These are phyloP conservation scores for Drosophila nr. fundita DNA, from an alignment of 2,888 invertebrate genomes.

Conservation along the genomic window DNA sequence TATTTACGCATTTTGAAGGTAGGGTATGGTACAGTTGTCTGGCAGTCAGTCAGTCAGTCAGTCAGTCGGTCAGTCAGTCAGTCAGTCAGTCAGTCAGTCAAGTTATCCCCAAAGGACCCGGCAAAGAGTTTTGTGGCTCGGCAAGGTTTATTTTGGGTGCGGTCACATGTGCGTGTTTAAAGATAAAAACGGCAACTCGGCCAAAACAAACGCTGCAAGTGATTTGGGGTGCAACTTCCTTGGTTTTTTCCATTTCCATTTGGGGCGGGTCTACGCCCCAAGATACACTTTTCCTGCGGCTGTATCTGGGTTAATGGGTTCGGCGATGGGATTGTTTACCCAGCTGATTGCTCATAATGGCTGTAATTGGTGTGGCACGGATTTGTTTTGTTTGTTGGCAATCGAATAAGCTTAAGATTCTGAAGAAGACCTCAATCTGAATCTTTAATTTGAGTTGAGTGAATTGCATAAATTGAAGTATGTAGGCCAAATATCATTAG, in stretches of 20 bases:
- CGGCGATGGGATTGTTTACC: slow-evolving; percentile 56
- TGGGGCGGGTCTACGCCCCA: slow-evolving; percentile 12
- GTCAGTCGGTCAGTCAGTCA: slow-evolving; percentile 31
- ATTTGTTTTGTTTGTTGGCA: slow-evolving; percentile 48
- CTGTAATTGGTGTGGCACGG: slow-evolving; percentile 42
- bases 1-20: neutral
- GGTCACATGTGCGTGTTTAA: slow-evolving; percentile 44
- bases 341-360: slow-evolving; percentile 47
- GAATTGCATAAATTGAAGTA: neutral
- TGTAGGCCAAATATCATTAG: neutral
- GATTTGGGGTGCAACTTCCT: slow-evolving; percentile 42
- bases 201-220: slow-evolving; percentile 35
- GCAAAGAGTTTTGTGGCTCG: slow-evolving; percentile 9
- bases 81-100: slow-evolving; percentile 29
- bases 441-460: neutral
- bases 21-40: neutral
- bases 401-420: slow-evolving; percentile 19
- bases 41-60: slow-evolving; percentile 41
- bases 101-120: slow-evolving; percentile 14
- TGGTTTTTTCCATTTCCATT: neutral
- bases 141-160: slow-evolving; percentile 48
- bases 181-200: slow-evolving; percentile 14
- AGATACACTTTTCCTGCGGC: slow-evolving; percentile 30
- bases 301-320: slow-evolving; percentile 69
- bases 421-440: slow-evolving; percentile 1